Percentiles rank a stretch among this genome's conserved stretches.
These are phyloP conservation scores for Noctuana brunneofusca DNA, from an alignment of 2,888 invertebrate genomes.

Conservation along the genomic window DNA sequence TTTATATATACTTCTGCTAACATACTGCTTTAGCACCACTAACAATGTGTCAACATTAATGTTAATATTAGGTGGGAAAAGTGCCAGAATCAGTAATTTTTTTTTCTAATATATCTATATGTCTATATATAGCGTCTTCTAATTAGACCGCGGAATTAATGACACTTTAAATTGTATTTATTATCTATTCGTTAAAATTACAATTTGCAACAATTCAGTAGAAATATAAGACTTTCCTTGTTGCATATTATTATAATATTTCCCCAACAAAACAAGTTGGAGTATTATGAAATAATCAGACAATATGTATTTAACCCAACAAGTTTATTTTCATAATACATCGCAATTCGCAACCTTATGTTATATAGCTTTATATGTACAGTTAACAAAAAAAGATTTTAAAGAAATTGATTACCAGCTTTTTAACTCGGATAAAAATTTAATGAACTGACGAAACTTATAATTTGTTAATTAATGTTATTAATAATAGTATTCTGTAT, in stretches of 20 bases:
- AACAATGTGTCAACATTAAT: slow-evolving; percentile 25
- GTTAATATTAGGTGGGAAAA: slow-evolving; percentile 37
- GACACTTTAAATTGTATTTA: background rate
- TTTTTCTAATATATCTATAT: background rate
- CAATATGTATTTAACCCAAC: too few species aligned
- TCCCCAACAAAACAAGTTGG: too few species aligned
- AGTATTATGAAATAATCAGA: too few species aligned
- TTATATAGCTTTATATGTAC: background rate
- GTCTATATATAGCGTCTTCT: slow-evolving; percentile 1
- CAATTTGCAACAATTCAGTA: background rate
- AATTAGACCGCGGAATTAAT: background rate
- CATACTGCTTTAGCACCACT: slow-evolving; percentile 37
- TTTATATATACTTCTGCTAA: slow-evolving; percentile 15
- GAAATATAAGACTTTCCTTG: too few species aligned
- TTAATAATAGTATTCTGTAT: background rate
- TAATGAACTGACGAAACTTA: background rate
- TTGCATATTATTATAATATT: too few species aligned
- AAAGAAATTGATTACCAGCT: background rate
- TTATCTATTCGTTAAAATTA: background rate
- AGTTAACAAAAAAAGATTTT: background rate
- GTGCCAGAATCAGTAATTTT: slow-evolving; percentile 4
- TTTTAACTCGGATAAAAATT: background rate
- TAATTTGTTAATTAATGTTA: background rate
- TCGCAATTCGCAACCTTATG: too few species aligned
- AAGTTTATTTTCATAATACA: too few species aligned